phyloP scores from a whole-genome alignment of 1,140 invertebrate species.

The Neuroterus valhalla region DNA sequence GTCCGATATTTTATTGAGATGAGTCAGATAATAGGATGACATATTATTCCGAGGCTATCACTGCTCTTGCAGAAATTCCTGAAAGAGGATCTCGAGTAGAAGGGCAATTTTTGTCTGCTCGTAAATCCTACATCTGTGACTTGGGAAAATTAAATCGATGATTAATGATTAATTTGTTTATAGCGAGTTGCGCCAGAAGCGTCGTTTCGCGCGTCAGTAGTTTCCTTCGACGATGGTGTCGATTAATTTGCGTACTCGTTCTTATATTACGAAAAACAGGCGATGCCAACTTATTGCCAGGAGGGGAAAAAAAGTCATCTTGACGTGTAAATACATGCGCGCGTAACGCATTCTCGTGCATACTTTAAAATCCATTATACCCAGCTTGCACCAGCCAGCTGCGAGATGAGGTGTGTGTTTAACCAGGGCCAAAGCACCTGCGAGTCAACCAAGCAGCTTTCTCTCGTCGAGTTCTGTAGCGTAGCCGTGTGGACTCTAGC shows the following conservation, averaged over 20 bases:
- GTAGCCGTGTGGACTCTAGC: too few species aligned
- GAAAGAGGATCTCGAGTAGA: neutral
- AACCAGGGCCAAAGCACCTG: constrained; percentile 41
- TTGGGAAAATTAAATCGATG: neutral
- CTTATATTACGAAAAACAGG: neutral
- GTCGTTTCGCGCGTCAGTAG: neutral
- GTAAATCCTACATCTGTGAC: neutral
- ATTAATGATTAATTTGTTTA: neutral
- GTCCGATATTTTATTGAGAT: constrained; percentile 21
- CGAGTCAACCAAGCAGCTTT: constrained; percentile 37
- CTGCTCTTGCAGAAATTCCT: neutral
- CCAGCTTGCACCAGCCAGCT: constrained; percentile 22
- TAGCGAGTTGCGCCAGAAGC: neutral
- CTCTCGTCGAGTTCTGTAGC: constrained; percentile 25
- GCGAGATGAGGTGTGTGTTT: constrained; percentile 34
- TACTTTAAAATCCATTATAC: constrained; percentile 32
- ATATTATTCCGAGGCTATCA: constrained; percentile 19
- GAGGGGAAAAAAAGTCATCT: constrained; percentile 23
- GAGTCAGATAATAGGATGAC: constrained; percentile 13
- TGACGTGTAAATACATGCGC: constrained; percentile 26
- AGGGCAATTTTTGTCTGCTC: neutral
- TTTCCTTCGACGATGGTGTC: neutral
- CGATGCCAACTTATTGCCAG: neutral
- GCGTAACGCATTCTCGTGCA: constrained; percentile 18
- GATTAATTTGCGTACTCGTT: constrained; percentile 14